Base-by-base conservation (phyloP, 2,888 invertebrate genomes). In the Ethmia dodecea region DNA sequence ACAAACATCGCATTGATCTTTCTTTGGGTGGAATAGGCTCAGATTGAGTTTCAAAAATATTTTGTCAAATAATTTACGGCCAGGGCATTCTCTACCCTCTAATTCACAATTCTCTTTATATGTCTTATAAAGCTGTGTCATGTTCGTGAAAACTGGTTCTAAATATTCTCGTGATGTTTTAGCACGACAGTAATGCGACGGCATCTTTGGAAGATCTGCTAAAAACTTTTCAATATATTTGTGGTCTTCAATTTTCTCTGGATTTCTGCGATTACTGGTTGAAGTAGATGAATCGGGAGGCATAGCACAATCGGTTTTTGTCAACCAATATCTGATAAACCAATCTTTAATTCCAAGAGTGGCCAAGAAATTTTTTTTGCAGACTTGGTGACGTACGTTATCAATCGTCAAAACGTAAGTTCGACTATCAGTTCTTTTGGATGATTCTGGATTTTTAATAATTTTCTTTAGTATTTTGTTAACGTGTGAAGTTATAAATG, bases 41-140 rank as follows among this genome's bases (percentile, higher is more conserved):
- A 53, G 40, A 43, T 51, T 50, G 27, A 47, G 49, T 42, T 53
- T 46, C 36, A 44, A 35, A 46, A 50, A 49, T 42, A 49, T 13
- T 35, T 42, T 42, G 40, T 45, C 47, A 43, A 48, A 52, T 38
- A 40, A 36, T 42, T 40, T 47, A 33, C 46, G 46, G 34, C 47
- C 36, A 33, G 31, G 35, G 30, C 38, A 46, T 44, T 46, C 39
- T 45, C 27, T 33, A 33, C 30, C 33, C 28, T 40, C 47, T 33
- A 41, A 37, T 12, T 45, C 34, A 34, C 49, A 47, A 34, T 44
- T 38, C 1, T 44, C 33, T 36, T 38, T 47, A 30, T 43, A 47
- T 35, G 27, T 13, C 1, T 42, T 10, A 34, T 45, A 47, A 6
- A 49, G 39, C 31, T 46, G 35, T 29, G 40, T 31, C 39, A 47